phyloP scores from a whole-genome alignment of 2,888 invertebrate genomes.

The Leptinotarsa haldemani region DNA sequence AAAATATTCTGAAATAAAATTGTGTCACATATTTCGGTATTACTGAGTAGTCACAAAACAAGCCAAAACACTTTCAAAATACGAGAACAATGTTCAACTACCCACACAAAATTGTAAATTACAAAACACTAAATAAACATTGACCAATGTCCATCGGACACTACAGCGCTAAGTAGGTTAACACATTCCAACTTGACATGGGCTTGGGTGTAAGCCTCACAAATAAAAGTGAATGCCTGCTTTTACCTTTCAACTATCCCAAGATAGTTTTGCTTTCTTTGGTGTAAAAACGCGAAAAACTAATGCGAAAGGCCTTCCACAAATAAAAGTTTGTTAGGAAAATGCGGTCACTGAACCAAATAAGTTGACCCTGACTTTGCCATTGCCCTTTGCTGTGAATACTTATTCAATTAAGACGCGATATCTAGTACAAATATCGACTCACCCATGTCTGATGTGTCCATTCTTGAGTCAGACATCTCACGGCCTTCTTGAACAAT shows the following conservation, averaged over 20 bases:
- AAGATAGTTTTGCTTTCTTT: background rate
- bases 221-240: background rate
- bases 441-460: constrained; percentile 62
- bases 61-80: background rate
- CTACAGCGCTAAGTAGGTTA: constrained; percentile 7
- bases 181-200: constrained; percentile 10
- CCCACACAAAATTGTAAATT: background rate
- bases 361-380: constrained; percentile 73
- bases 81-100: background rate
- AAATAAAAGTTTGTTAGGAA: constrained; percentile 48
- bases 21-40: no score
- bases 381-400: constrained; percentile 68
- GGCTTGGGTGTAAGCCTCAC: constrained; percentile 4
- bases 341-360: constrained; percentile 73
- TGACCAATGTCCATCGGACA: background rate
- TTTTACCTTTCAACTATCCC: background rate
- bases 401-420: constrained; percentile 18
- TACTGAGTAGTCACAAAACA: no score
- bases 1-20: no score
- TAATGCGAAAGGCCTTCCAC: no score
- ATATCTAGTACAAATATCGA: constrained; percentile 30
- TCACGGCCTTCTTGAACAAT: constrained; percentile 13
- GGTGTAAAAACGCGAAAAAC: no score
- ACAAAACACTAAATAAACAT: background rate
- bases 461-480: constrained; percentile 52